Base-by-base conservation (phyloP, 2,888 invertebrate genomes). In the Brachycybe producta region DNA sequence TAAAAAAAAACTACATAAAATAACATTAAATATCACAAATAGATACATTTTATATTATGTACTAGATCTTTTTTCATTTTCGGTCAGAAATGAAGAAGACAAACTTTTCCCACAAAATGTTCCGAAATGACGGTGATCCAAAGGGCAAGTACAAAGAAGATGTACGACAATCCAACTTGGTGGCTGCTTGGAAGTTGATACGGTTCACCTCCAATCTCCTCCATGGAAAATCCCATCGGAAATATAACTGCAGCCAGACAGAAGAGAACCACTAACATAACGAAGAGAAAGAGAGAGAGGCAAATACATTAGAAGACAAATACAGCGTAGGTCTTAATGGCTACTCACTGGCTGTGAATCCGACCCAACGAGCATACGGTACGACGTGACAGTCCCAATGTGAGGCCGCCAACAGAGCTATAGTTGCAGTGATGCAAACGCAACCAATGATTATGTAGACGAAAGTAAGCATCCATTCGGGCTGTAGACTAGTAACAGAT, bases 101-200 rank as follows among this genome's bases (percentile, higher is more conserved):
- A 94, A 13, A 94, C 92, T 79, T 94, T 94, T 27, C 92, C 92
- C 26, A 92, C 92, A 75, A 94, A 94, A 38, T 94, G 70, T 70
- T 94, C 94, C 0, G 92, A 91, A 58, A 94, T 86, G 21, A 94
- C 94, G 36, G 92, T 94, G 52, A 92, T 90, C 91, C 92, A 95
- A 2, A 94, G 70, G 5, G 94, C 88, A 41, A 95, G 72, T n/a
- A 94, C 91, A 72, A 94, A 95, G 61, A 94, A 75, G 58, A 94
- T 94, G 64, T 95, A 95, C 1, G 92, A 91, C 57, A 91, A 84
- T 58, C 94, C 94, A 60, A 94, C 92, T 78, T 91, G 66, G 55
- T 65, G 66, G 56, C 67, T 69, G 66, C 87, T 90, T 0, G 94
- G 94, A 40, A 94, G 71, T 63, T 94, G 92, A 65, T 92, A 94